Percentiles rank a stretch among this genome's conserved stretches.
These are phyloP conservation scores for Arbacia lixula DNA, from an alignment of 53 echinoderm and acorn worm genomes.

Conservation along the genomic window DNA sequence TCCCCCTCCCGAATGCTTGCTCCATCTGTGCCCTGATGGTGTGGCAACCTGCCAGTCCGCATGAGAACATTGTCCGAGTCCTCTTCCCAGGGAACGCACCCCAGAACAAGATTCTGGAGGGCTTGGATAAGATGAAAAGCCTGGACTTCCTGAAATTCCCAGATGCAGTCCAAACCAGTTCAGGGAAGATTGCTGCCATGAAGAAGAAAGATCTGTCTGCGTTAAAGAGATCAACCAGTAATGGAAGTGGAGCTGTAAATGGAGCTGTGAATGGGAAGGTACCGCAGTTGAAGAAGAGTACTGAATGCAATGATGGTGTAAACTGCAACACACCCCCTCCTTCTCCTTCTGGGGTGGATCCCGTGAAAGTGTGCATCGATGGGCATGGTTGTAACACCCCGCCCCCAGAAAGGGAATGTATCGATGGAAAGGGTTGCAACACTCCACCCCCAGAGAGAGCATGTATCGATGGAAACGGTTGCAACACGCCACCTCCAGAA, in stretches of 20 bases:
- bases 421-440: conserved; percentile 85
- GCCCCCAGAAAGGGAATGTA: conserved; percentile 68
- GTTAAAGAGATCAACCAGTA: conserved; percentile 50
- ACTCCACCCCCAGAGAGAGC: conserved; percentile 75
- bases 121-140: conserved; percentile 89
- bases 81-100: conserved; percentile 98
- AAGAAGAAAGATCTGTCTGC: conserved; percentile 65
- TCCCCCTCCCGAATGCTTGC: conserved; percentile 78
- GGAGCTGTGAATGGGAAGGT: conserved; percentile 70
- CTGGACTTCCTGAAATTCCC: conserved; percentile 85
- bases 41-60: conserved; percentile 94
- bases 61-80: conserved; percentile 93
- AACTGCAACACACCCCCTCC: conserved; percentile 96
- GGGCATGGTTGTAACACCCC: conserved; percentile 74
- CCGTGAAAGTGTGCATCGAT: conserved; percentile 56
- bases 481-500: conserved; percentile 82
- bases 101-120: conserved; percentile 93
- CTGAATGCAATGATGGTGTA: conserved; percentile 74
- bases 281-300: conserved; percentile 48
- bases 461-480: conserved; percentile 67
- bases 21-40: conserved; percentile 98
- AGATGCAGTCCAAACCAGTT: conserved; percentile 57
- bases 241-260: conserved; percentile 70
- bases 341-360: conserved; percentile 46
- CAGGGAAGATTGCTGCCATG: conserved; percentile 45